Conservation (phyloP, 2,797 vertebrate genomes). For the Uromys caudimaculatus region DNA sequence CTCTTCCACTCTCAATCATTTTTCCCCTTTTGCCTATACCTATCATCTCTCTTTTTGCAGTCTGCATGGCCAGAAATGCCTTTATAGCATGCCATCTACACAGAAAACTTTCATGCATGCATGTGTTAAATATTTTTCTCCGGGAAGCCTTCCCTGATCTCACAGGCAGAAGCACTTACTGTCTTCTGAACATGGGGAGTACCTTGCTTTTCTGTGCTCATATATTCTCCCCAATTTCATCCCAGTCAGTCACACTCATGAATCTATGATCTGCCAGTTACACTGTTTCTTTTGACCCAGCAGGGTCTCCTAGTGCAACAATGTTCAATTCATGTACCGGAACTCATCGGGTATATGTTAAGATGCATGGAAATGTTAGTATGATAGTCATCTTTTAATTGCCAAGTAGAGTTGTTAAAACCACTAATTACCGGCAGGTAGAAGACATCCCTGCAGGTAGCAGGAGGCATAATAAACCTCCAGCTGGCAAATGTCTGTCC, state of each 20-base stretch:
- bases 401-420: constrained; percentile 33
- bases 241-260: neutral
- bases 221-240: neutral
- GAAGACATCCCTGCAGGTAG: neutral
- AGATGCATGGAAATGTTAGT: neutral
- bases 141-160: neutral
- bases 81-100: neutral
- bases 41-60: neutral
- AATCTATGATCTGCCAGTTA: neutral
- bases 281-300: neutral
- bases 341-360: neutral
- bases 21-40: neutral
- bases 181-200: neutral
- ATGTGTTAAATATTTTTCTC: constrained; percentile 52
- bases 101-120: neutral
- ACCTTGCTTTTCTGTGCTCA: neutral
- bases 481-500: neutral
- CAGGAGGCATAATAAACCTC: neutral
- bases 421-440: neutral
- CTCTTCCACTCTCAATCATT: neutral
- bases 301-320: neutral
- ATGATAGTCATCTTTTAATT: neutral
- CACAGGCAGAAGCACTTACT: neutral
- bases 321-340: neutral
- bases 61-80: neutral